Percentiles rank a stretch among this genome's conserved stretches.
These are phyloP conservation scores for Oeneis ivallda DNA, from an alignment of 2,888 invertebrate species.

Conservation along the genomic window DNA sequence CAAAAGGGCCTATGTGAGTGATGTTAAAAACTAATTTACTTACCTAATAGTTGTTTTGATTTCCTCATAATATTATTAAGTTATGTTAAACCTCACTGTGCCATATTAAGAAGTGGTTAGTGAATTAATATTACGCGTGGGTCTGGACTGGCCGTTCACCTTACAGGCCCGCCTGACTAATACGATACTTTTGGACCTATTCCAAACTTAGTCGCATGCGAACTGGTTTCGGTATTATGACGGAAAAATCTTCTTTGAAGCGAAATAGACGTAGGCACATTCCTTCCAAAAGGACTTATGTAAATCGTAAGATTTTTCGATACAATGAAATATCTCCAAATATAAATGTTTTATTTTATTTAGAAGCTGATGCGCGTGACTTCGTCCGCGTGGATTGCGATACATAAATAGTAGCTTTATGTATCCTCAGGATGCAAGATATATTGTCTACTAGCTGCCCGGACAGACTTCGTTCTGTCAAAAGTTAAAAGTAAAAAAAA, in stretches of 20 bases:
- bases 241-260: constrained; percentile 1
- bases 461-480: too few species aligned
- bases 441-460: too few species aligned
- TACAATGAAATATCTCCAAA: too few species aligned
- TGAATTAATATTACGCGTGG: constrained; percentile 54
- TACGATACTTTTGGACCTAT: constrained; percentile 56
- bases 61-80: background rate
- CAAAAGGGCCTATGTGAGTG: too few species aligned
- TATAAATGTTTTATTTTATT: too few species aligned
- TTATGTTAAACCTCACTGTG: constrained; percentile 8
- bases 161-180: constrained; percentile 58
- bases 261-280: background rate
- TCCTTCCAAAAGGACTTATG: background rate
- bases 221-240: constrained; percentile 23
- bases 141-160: constrained; percentile 71
- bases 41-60: background rate
- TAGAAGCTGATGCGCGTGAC: too few species aligned
- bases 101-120: constrained; percentile 38
- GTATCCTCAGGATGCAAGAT: too few species aligned
- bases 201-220: constrained; percentile 57
- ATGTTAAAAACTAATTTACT: background rate
- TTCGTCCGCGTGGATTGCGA: too few species aligned
- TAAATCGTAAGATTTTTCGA: too few species aligned
- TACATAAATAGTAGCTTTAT: too few species aligned
- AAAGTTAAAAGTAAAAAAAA: too few species aligned